Evolutionary conservation across 2,888 invertebrate species (phyloP), one percentile per base, ranked within the genome.

Genomic region (Geophilus truncorum): DNA sequence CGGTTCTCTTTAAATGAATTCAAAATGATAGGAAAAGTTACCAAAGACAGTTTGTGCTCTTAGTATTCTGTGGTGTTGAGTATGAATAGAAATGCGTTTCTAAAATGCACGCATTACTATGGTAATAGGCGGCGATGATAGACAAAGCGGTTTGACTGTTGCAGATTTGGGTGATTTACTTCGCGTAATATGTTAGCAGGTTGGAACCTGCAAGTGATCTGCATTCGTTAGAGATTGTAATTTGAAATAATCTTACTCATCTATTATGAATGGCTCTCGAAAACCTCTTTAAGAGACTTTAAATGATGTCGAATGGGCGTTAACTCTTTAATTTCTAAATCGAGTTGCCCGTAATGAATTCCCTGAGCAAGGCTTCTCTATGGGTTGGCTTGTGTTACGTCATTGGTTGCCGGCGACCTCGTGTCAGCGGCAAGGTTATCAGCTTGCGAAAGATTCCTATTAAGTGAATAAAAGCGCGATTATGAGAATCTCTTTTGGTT

Each of bases 391-490:
- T 70, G 25, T 70, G 28, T 70, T 23, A 70, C 70, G 70, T 70
- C 70, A 70, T 23, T 70, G 23, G 70, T 70, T 23, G 25, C 70
- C 70, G 70, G 23, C 70, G 70, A 70, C 70, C 70, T 70, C 28
- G 15, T 51, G 51, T 51, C 51, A 51, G 51, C 51, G 51, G 51
- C 25, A 28, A 70, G 70, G 70, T 70, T 70, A 70, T 70, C 70
- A 28, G 70, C 70, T 10, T 25, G 28, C 70, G 70, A 70, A 28
- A 70, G 70, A 70, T 70, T 70, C 70, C 70, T 70, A 70, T 70
- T 70, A 70, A 70, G 70, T 70, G 70, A 70, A 70, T 70, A 70
- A 70, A 70, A 70, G 70, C 70, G 70, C 70, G 70, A 70, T 70
- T 70, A 70, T 70, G n/a, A 70, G 70, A 70, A 70, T 70, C 70